Percentiles rank a stretch among this genome's conserved stretches.
phyloP scores from a whole-genome alignment of 1,140 invertebrate species.

The Vanessa atalanta region DNA sequence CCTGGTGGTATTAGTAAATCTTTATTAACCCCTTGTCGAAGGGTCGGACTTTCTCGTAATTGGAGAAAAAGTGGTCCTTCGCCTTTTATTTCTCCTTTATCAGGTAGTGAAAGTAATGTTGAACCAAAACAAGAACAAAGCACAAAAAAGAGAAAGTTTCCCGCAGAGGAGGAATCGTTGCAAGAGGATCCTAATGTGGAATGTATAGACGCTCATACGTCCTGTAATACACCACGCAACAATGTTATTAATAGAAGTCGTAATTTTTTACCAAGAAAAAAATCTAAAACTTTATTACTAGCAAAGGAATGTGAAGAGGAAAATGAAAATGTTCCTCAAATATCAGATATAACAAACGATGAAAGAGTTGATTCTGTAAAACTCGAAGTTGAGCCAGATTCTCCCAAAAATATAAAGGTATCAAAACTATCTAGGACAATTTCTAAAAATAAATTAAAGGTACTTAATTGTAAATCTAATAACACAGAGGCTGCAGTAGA shows the following conservation, averaged over 20 bases:
- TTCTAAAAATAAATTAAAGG: slow-evolving; percentile 41
- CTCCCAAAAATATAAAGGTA: slow-evolving; percentile 10
- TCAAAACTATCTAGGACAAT: slow-evolving; percentile 40
- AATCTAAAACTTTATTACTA: slow-evolving; percentile 53
- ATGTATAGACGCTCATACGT: background rate
- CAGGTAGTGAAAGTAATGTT: slow-evolving; percentile 31
- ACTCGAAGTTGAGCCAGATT: too few species aligned
- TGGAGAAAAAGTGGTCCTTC: slow-evolving; percentile 64
- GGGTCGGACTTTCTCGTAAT: slow-evolving; percentile 68
- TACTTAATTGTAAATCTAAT: background rate
- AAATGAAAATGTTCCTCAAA: slow-evolving; percentile 15
- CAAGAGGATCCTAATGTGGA: background rate
- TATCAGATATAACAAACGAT: slow-evolving; percentile 2
- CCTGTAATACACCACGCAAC: slow-evolving; percentile 28
- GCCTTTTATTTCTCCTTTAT: slow-evolving; percentile 67
- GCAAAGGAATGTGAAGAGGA: slow-evolving; percentile 26
- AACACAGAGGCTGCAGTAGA: slow-evolving; percentile 7
- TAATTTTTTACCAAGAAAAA: slow-evolving; percentile 47
- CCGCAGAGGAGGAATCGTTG: slow-evolving; percentile 17
- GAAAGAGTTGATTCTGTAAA: background rate
- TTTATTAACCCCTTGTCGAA: slow-evolving; percentile 65
- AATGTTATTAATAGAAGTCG: slow-evolving; percentile 51
- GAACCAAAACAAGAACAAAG: slow-evolving; percentile 38
- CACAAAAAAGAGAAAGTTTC: slow-evolving; percentile 45
- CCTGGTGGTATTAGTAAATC: slow-evolving; percentile 73